These are phyloP conservation scores for Drosophila ochracea DNA, from an alignment of 2,888 invertebrate species.

Conservation along the genomic window DNA sequence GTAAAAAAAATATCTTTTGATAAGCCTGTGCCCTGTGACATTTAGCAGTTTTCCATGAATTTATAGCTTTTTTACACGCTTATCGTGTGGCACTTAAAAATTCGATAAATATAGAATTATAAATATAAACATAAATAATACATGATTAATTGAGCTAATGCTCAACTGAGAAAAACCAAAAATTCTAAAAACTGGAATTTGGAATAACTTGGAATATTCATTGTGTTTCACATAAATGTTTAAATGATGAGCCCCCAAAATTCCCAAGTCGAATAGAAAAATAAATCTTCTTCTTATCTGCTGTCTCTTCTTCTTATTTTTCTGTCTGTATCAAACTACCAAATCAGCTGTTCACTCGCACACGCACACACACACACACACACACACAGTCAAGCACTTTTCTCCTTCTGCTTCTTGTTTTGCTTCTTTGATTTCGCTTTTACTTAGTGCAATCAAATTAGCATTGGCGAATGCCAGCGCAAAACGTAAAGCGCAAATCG, in stretches of 20 bases:
- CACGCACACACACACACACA: not conserved
- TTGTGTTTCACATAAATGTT: not conserved
- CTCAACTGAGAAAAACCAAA: not conserved
- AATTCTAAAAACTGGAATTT: not conserved
- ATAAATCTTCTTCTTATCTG: not conserved
- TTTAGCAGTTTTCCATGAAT: not conserved
- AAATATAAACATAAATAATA: too few relatives aligned
- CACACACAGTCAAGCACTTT: not conserved
- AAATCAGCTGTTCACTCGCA: too few relatives aligned
- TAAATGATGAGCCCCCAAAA: not conserved
- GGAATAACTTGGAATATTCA: not conserved
- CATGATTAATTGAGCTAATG: not conserved
- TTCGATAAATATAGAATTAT: too few relatives aligned
- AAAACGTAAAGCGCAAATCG: conserved; percentile 35
- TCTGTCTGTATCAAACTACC: not conserved
- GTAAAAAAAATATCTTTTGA: not conserved
- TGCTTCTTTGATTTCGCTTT: conserved; percentile 3
- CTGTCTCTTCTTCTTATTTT: not conserved
- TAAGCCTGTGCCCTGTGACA: not conserved
- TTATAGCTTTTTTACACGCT: not conserved
- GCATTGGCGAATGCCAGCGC: conserved; percentile 25
- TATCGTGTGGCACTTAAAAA: not conserved
- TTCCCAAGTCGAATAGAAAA: not conserved
- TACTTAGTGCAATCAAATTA: conserved; percentile 33
- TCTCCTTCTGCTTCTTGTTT: conserved; percentile 4